Conservation (phyloP, 2,797 vertebrate species). For the Lemur catta region DNA sequence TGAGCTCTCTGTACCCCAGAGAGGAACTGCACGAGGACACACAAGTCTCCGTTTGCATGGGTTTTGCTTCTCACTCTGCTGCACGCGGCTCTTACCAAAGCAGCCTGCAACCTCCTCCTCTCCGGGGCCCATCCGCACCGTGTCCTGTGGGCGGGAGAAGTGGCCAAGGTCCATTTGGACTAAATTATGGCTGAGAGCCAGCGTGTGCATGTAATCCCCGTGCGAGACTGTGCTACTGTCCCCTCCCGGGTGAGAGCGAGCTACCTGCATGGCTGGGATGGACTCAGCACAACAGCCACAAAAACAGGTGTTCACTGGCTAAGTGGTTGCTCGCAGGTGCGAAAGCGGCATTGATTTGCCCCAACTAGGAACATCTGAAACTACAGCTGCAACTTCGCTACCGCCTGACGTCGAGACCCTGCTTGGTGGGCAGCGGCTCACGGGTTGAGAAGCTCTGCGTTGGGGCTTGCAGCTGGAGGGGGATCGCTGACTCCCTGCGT, state of each 20-base stretch:
- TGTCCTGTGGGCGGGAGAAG: fast-evolving
- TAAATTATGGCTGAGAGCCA: too few species aligned
- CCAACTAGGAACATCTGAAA: fast-evolving
- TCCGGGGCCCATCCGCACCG: too few species aligned
- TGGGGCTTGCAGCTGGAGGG: fast-evolving
- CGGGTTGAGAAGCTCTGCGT: neutral
- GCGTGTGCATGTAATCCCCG: fast-evolving
- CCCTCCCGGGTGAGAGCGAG: too few species aligned
- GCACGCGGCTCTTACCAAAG: fast-evolving
- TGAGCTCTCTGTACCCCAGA: too few species aligned
- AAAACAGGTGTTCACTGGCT: neutral
- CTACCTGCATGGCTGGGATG: too few species aligned
- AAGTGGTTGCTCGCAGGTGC: fast-evolving
- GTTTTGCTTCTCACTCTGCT: neutral
- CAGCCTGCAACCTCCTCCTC: fast-evolving
- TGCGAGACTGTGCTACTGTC: fast-evolving
- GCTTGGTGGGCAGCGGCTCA: fast-evolving
- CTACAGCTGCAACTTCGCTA: fast-evolving
- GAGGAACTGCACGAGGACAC: neutral
- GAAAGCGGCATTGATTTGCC: fast-evolving
- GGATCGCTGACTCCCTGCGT: fast-evolving
- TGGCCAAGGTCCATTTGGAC: fast-evolving
- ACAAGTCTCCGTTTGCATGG: neutral
- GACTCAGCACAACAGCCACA: neutral
- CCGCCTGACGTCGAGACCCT: neutral